Evolutionary conservation across 2,797 vertebrate genomes (phyloP).

Genomic region (Hipposideros larvatus): DNA sequence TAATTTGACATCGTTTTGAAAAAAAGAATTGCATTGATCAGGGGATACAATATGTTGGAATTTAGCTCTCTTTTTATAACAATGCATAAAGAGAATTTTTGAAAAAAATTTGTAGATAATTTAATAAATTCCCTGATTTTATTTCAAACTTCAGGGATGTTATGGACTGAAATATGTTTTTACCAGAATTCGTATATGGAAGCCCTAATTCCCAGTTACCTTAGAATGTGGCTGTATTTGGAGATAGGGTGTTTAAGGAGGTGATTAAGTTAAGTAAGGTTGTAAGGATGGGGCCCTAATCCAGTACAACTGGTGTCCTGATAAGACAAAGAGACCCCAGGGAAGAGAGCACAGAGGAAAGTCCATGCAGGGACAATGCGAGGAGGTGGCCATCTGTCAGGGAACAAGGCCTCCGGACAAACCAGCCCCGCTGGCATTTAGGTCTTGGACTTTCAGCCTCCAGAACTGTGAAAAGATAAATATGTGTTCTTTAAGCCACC

Average conservation of each 20-base stretch:
- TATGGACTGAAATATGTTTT: neutral
- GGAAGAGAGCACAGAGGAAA: neutral
- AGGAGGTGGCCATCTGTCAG: accelerated
- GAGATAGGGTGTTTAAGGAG: neutral
- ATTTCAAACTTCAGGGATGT: neutral
- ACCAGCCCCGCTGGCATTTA: accelerated
- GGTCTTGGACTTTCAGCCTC: neutral
- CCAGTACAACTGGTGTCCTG: neutral
- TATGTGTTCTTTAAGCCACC: neutral
- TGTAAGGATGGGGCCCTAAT: neutral
- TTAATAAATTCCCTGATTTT: neutral
- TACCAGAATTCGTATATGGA: neutral
- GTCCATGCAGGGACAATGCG: accelerated
- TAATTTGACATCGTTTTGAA: neutral
- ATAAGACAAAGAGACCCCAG: neutral
- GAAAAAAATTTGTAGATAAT: neutral
- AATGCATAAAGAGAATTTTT: neutral
- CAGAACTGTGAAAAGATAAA: neutral
- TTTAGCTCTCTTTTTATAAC: neutral
- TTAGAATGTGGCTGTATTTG: neutral
- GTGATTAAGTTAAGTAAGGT: neutral
- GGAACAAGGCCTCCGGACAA: neutral
- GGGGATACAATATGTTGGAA: neutral
- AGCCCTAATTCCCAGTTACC: neutral
- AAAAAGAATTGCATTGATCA: neutral